Percentiles rank a stretch among this genome's conserved stretches.
phyloP scores from a whole-genome alignment of 2,797 vertebrate species.

The Pampus argenteus region DNA sequence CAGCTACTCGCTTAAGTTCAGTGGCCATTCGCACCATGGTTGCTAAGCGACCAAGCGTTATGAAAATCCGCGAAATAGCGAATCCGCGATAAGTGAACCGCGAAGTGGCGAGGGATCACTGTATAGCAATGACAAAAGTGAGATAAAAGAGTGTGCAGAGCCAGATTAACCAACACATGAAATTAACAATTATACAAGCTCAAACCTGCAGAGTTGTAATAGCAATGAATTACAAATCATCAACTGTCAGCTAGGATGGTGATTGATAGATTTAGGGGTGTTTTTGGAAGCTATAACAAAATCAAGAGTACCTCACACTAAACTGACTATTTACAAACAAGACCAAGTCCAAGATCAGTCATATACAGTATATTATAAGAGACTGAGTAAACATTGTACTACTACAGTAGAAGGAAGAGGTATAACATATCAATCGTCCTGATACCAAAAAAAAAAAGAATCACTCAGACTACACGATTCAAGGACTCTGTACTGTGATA shows the following conservation, averaged over 20 bases:
- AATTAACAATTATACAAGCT: not conserved
- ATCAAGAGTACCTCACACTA: not conserved
- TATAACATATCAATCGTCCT: slow-evolving; percentile 21
- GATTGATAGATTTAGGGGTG: not conserved
- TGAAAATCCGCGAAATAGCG: too few species aligned
- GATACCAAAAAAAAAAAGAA: not conserved
- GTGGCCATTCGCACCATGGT: too few species aligned
- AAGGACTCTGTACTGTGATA: slow-evolving; percentile 30
- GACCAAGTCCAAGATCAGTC: not conserved
- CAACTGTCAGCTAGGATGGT: not conserved
- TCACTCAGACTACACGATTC: slow-evolving; percentile 27
- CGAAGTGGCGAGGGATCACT: too few species aligned
- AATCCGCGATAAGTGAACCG: too few species aligned
- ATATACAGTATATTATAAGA: slow-evolving; percentile 13
- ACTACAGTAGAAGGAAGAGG: slow-evolving; percentile 29
- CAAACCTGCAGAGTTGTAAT: slow-evolving; percentile 7
- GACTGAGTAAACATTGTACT: slow-evolving; percentile 42
- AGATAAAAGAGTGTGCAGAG: not conserved
- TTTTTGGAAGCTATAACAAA: not conserved
- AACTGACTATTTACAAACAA: slow-evolving; percentile 26
- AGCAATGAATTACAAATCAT: slow-evolving; percentile 4
- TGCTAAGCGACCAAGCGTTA: too few species aligned
- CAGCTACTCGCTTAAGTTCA: too few species aligned
- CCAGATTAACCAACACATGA: not conserved
- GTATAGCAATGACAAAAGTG: not conserved